These are phyloP conservation scores for Notoglanidium macrostoma DNA, from an alignment of 2,797 vertebrate genomes.

Conservation along the genomic window DNA sequence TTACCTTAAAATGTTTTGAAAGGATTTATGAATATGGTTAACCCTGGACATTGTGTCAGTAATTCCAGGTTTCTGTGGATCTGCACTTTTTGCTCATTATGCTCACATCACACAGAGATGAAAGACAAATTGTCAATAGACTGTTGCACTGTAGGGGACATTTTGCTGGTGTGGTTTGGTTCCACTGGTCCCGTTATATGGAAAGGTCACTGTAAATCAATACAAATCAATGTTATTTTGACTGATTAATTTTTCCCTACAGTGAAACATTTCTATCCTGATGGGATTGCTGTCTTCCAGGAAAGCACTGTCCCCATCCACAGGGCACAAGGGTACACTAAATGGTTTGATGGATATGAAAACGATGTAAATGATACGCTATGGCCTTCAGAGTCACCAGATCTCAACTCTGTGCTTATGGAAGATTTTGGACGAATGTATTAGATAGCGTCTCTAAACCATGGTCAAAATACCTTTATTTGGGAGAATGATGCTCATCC, in stretches of 20 bases:
- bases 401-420: background rate
- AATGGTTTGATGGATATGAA: background rate
- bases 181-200: background rate
- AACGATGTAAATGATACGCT: background rate
- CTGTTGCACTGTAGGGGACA: background rate
- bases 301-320: background rate
- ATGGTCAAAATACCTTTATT: background rate
- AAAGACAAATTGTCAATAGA: background rate
- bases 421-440: background rate
- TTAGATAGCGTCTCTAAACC: background rate
- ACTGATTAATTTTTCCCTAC: background rate
- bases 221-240: background rate
- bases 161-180: background rate
- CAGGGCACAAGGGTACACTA: background rate
- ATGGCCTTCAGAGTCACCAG: background rate
- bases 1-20: background rate
- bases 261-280: background rate
- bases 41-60: background rate
- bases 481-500: background rate
- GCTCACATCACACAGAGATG: background rate
- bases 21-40: background rate
- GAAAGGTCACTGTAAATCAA: background rate
- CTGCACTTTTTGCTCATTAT: background rate
- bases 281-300: background rate
- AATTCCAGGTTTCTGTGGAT: background rate